Evolutionary conservation across 1,140 invertebrate species (phyloP).

Genomic region (Sinella curviseta): DNA sequence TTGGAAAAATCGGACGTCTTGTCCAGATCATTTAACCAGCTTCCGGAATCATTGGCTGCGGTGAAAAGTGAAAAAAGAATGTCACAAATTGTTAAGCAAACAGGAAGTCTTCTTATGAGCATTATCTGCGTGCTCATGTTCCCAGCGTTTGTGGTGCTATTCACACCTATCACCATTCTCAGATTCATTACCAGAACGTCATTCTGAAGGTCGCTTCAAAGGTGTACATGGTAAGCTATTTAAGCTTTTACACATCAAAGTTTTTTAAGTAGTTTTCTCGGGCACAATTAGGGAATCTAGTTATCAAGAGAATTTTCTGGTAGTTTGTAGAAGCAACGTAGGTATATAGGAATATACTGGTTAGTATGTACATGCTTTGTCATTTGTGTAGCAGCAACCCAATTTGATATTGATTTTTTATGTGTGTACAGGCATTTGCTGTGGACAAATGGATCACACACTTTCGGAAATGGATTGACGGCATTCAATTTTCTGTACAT

Average conservation of each 20-base stretch:
- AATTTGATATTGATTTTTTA: no score
- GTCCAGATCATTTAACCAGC: neutral
- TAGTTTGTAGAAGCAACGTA: no score
- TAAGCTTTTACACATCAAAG: neutral
- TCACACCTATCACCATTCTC: conserved; percentile 27
- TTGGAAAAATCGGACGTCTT: neutral
- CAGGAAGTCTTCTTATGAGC: conserved; percentile 21
- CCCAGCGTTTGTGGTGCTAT: conserved; percentile 26
- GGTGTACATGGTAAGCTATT: conserved; percentile 2
- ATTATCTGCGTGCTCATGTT: conserved; percentile 29
- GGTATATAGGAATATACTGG: no score
- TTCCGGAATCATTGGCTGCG: neutral
- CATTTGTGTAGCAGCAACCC: no score
- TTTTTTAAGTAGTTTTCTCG: no score
- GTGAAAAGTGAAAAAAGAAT: neutral
- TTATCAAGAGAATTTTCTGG: no score
- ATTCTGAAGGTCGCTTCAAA: neutral
- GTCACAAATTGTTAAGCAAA: conserved; percentile 32
- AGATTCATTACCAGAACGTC: conserved; percentile 22
- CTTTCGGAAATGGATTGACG: no score
- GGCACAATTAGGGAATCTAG: no score
- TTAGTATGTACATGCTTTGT: no score
- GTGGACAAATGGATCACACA: no score
- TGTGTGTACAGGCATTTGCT: no score
- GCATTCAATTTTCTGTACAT: no score